Evolutionary conservation across 2,113 vertebrate genomes (phyloP).

Genomic region (Pteropus alecto): DNA sequence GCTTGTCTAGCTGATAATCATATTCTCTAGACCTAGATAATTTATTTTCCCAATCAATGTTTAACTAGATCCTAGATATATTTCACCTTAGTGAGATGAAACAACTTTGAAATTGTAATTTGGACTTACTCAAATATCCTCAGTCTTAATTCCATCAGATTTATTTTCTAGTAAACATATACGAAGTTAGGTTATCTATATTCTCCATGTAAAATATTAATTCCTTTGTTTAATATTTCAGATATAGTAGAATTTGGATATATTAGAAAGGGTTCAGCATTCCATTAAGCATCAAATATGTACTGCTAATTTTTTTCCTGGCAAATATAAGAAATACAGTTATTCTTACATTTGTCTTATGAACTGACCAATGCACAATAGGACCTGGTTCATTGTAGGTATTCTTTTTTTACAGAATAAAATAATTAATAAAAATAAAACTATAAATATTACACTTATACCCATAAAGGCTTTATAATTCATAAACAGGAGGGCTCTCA

Average conservation of each 20-base stretch:
- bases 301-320: not conserved
- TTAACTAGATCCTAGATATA: not conserved
- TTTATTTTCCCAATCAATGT: not conserved
- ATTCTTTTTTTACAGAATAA: not conserved
- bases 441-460: not conserved
- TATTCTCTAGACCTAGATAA: not conserved
- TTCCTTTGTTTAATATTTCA: not conserved
- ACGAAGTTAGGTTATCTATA: not conserved
- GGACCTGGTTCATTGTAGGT: not conserved
- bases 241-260: not conserved
- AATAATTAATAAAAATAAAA: not conserved
- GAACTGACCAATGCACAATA: not conserved
- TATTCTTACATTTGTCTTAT: not conserved
- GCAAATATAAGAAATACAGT: not conserved
- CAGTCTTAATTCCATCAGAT: not conserved
- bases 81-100: not conserved
- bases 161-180: constrained; percentile 1
- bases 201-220: not conserved
- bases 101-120: not conserved
- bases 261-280: not conserved
- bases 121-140: not conserved
- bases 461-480: not conserved
- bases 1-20: not conserved
- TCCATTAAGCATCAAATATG: not conserved
- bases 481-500: not conserved